These are phyloP conservation scores for Polymixis flavicincta DNA, from an alignment of 2,888 invertebrate genomes.

Conservation along the genomic window DNA sequence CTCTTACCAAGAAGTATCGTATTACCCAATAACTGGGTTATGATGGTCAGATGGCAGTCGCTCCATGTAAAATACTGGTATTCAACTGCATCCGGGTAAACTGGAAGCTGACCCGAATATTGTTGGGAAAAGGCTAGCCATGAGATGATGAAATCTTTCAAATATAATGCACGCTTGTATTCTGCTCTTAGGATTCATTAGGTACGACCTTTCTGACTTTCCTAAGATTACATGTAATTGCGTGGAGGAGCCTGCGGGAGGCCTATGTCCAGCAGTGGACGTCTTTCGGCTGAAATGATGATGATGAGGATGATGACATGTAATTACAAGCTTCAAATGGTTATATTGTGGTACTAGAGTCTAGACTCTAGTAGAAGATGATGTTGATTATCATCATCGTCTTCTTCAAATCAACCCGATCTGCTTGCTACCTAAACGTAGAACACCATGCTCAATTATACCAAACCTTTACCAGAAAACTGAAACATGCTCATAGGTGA, in stretches of 20 bases:
- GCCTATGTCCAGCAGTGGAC: too few species aligned
- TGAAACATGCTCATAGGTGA: not conserved
- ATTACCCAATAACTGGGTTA: too few species aligned
- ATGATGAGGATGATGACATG: too few species aligned
- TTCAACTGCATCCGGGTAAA: too few species aligned
- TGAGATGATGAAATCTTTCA: too few species aligned
- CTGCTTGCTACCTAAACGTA: not conserved
- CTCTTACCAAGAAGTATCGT: too few species aligned
- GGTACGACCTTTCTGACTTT: not conserved
- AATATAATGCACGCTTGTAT: not conserved
- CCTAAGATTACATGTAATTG: not conserved
- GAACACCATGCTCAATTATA: not conserved
- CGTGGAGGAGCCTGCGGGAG: too few species aligned
- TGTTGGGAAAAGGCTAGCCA: too few species aligned
- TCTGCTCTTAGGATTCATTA: not conserved
- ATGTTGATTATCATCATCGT: not conserved
- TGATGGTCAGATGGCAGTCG: too few species aligned
- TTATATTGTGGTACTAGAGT: not conserved
- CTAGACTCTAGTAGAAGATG: not conserved
- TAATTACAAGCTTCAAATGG: not conserved
- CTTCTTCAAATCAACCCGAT: not conserved
- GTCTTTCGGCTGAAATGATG: too few species aligned
- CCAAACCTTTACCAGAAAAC: not conserved
- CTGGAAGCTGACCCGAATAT: too few species aligned
- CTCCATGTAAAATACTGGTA: too few species aligned